Percentiles rank a stretch among this genome's conserved stretches.
Evolutionary conservation across 2,797 vertebrate genomes (phyloP).

Genomic region (Trematomus bernacchii): DNA sequence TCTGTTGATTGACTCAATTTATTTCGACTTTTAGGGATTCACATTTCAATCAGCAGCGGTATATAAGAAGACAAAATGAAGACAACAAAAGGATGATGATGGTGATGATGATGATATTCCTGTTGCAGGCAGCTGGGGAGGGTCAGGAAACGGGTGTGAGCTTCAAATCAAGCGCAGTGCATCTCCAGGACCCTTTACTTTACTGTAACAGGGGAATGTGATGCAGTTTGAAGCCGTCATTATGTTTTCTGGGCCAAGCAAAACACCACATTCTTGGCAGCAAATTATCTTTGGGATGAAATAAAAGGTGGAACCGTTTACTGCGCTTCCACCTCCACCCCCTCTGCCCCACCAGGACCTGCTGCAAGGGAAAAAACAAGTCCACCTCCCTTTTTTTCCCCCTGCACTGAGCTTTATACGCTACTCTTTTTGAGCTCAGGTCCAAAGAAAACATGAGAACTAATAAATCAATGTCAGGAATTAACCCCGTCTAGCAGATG

Average conservation of each 20-base stretch:
- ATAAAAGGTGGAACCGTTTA: conserved; percentile 73
- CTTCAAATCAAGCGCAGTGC: conserved; percentile 58
- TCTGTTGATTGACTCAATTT: conserved; percentile 52
- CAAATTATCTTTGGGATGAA: conserved; percentile 76
- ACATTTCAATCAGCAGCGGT: conserved; percentile 54
- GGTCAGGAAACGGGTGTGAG: conserved; percentile 60
- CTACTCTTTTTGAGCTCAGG: conserved; percentile 62
- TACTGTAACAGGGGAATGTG: conserved; percentile 58
- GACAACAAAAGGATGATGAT: conserved; percentile 33
- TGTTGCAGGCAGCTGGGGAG: conserved; percentile 60
- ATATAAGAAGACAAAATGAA: conserved; percentile 29
- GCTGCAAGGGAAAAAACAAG: conserved; percentile 76
- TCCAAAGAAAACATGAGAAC: conserved; percentile 84
- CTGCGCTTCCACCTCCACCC: conserved; percentile 63
- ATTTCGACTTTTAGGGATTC: conserved; percentile 30
- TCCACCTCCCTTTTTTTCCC: conserved; percentile 68
- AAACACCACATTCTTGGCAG: conserved; percentile 81
- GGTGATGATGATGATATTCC: conserved; percentile 55
- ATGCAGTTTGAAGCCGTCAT: conserved; percentile 55
- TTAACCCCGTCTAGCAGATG: conserved; percentile 65
- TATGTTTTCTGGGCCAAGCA: conserved; percentile 64
- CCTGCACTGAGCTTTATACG: conserved; percentile 39
- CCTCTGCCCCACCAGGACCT: conserved; percentile 62
- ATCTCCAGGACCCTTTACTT: conserved; percentile 57
- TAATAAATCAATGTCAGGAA: conserved; percentile 79